Evolutionary conservation across 2,888 invertebrate species (phyloP).

Genomic region (Drosophila nigricruria): DNA sequence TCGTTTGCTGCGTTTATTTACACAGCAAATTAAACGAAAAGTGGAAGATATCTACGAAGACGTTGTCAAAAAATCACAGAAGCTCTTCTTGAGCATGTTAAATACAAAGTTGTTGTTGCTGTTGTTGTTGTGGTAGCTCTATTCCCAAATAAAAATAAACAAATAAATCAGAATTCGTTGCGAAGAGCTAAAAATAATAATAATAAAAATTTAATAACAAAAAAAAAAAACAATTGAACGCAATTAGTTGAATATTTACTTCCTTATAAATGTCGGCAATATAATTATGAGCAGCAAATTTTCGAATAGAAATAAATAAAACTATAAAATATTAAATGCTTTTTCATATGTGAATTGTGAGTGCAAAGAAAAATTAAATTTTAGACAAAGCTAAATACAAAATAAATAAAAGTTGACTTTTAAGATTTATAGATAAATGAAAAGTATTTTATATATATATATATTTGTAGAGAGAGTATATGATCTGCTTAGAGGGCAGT

Average conservation of each 20-base stretch:
- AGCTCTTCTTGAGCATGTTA: conserved; percentile 2
- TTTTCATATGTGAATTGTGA: conserved; percentile 11
- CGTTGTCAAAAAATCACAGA: conserved; percentile 8
- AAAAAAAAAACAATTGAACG: conserved; percentile 15
- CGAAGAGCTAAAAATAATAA: conserved; percentile 15
- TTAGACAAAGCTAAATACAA: not conserved
- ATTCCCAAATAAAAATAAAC: not conserved
- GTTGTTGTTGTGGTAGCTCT: not conserved
- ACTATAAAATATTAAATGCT: conserved; percentile 25
- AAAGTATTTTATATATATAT: not conserved
- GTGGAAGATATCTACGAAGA: not conserved
- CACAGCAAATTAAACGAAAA: conserved; percentile 33
- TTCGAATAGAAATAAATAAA: not conserved
- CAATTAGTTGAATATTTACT: conserved; percentile 44
- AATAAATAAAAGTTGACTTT: not conserved
- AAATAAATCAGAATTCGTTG: conserved; percentile 13
- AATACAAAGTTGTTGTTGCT: not conserved
- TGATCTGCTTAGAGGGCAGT: not conserved
- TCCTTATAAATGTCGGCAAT: conserved; percentile 39
- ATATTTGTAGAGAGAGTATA: not conserved
- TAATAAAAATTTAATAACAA: not conserved
- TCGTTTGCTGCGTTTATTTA: conserved; percentile 30
- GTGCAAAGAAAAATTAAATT: conserved; percentile 1
- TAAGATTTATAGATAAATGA: not conserved
- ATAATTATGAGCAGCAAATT: conserved; percentile 24